A percentile compares a stretch with the other conserved stretches of the same genome.
These are phyloP conservation scores for Erethizon dorsatum DNA, from an alignment of 2,797 vertebrate genomes.

Conservation along the genomic window DNA sequence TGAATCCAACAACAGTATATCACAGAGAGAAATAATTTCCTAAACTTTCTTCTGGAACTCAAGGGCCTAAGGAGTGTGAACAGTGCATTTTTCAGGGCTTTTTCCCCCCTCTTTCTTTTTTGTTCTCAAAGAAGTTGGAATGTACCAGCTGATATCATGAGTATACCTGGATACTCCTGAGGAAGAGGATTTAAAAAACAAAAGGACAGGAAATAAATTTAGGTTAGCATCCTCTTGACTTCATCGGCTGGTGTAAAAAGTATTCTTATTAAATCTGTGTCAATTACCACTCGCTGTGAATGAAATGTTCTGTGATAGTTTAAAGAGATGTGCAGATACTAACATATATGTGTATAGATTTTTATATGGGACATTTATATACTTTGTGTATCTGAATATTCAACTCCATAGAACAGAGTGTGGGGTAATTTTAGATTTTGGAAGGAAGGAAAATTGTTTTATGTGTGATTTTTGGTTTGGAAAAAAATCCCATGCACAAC, in stretches of 20 bases:
- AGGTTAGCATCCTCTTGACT: constrained; percentile 48
- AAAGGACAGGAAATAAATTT: constrained; percentile 3
- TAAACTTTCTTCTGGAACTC: constrained; percentile 2
- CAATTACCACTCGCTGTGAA: neutral
- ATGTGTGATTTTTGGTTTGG: neutral
- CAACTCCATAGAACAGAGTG: neutral
- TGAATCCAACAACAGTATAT: constrained; percentile 65
- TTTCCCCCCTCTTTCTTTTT: neutral
- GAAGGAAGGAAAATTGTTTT: constrained; percentile 13
- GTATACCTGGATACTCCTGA: neutral
- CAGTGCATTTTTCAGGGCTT: neutral
- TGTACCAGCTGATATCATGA: neutral
- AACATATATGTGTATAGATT: neutral
- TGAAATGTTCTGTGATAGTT: neutral
- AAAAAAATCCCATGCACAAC: neutral
- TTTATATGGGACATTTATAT: neutral
- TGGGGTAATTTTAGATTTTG: neutral
- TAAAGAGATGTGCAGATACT: constrained; percentile 21
- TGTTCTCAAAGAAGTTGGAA: constrained; percentile 43
- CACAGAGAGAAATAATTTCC: constrained; percentile 54
- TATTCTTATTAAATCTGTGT: neutral
- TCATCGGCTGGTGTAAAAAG: neutral
- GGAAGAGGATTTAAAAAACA: neutral
- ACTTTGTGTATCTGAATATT: constrained; percentile 5
- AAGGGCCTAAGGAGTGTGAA: neutral